A percentile compares a stretch with the other conserved stretches of the same genome.
phyloP scores from a whole-genome alignment of 2,797 vertebrate genomes.

The Rhincodon typus region DNA sequence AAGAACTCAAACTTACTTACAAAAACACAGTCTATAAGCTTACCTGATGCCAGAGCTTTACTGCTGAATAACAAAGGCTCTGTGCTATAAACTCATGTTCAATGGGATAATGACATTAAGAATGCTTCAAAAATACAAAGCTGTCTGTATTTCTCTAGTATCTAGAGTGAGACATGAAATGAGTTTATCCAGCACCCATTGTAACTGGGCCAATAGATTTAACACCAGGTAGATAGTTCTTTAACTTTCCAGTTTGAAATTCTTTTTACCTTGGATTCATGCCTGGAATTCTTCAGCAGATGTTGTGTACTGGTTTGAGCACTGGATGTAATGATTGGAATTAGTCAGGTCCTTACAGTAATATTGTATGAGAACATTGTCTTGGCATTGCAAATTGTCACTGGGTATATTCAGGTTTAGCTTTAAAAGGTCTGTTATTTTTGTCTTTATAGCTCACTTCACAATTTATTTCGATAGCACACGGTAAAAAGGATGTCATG shows the following conservation, averaged over 20 bases:
- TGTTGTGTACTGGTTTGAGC: neutral
- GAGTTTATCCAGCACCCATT: neutral
- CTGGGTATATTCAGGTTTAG: neutral
- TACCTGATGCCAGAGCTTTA: neutral
- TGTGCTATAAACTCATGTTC: neutral
- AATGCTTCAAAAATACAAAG: neutral
- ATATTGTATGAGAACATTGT: neutral
- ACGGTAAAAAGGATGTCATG: neutral
- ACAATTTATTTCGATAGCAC: neutral
- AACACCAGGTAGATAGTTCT: constrained; percentile 15
- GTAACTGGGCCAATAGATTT: neutral
- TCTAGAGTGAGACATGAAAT: neutral
- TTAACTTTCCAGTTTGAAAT: neutral
- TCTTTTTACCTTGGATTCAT: neutral
- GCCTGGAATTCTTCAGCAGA: neutral
- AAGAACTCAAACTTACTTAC: neutral
- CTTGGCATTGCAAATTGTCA: neutral
- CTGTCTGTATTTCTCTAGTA: neutral
- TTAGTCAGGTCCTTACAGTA: neutral
- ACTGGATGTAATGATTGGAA: neutral
- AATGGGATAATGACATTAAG: neutral
- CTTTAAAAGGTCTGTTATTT: neutral
- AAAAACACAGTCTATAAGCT: neutral
- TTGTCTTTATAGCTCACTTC: neutral
- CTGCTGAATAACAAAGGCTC: neutral